phyloP scores from a whole-genome alignment of 1,140 invertebrate genomes.

The Trachelipus rathkii region DNA sequence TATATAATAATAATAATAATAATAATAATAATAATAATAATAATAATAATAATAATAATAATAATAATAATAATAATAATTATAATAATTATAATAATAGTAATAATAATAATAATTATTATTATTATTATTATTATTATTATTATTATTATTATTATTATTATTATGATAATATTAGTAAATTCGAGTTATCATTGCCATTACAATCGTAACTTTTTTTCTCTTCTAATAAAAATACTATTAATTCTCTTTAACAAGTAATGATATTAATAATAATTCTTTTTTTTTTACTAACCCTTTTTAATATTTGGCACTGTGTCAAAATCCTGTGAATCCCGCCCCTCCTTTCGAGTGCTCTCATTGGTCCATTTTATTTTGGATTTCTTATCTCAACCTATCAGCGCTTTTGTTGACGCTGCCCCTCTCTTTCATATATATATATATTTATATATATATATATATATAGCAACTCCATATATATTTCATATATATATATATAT shows the following conservation, averaged over 20 bases:
- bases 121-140: conserved; percentile 7
- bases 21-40: conserved; percentile 9
- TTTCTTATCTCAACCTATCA: no score
- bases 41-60: conserved; percentile 1
- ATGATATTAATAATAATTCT: no score
- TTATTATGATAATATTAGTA: neutral
- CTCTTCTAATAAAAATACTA: no score
- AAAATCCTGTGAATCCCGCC: neutral
- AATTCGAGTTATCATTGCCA: neutral
- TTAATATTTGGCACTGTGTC: neutral
- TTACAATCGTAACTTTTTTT: no score
- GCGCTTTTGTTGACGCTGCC: no score
- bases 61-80: conserved; percentile 6
- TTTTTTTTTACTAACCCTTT: neutral
- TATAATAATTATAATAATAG: neutral
- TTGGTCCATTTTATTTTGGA: neutral
- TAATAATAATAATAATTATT: neutral
- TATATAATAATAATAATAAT: neutral
- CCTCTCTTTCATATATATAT: no score
- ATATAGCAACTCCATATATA: no score
- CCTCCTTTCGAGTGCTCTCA: neutral
- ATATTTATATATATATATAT: no score
- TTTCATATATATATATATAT: neutral
- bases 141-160: conserved; percentile 1
- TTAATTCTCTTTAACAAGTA: no score